Base-by-base conservation (phyloP, 2,888 invertebrate species). In the Dryococelus australis region DNA sequence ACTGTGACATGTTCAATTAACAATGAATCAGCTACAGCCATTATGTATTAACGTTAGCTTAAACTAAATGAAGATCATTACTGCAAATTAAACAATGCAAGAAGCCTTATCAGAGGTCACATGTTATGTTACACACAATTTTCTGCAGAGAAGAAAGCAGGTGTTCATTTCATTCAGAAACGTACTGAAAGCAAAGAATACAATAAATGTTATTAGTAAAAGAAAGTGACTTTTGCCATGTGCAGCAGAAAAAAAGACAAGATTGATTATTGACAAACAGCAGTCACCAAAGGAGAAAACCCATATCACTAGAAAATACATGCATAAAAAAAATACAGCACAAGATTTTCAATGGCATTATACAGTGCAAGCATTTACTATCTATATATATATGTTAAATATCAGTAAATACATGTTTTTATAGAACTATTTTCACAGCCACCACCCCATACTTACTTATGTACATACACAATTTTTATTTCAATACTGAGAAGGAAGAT, bases 151-250 rank as follows among this genome's bases (percentile, higher is more conserved):
- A 65, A 65, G 65, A 24, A 65, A 65, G 65, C 20, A 65, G 65
- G 65, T 65, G n/a, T 8, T n/a, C 8, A 65, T 24, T 24, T 24
- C 16, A 65, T 47, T 47, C 47, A 16, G 16, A 47, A 16, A 65
- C 65, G 24, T n/a, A 65, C 65, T 65, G 65, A 65, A 65, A 65
- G 65, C 65, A 65, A 65, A 65, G 47, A 65, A 65, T 65, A 65
- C 65, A 65, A 65, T 65, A 24, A 24, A 9, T 24, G n/a, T 24
- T n/a, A 65, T 65, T 65, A 65, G n/a, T 65, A 20, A 16, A n/a
- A 24, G 8, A 65, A n/a, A 65, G 65, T 65, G 13, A 20, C n/a
- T 65, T 65, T n/a, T n/a, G n/a, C n/a, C 20, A 24, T n/a, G n/a
- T 65, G 65, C 65, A 65, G n/a, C n/a, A 65, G 65, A 65, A n/a